Percentiles rank a stretch among this genome's conserved stretches.
Evolutionary conservation across 2,888 invertebrate genomes (phyloP).

Genomic region (Chalcosyrphus nemorum): DNA sequence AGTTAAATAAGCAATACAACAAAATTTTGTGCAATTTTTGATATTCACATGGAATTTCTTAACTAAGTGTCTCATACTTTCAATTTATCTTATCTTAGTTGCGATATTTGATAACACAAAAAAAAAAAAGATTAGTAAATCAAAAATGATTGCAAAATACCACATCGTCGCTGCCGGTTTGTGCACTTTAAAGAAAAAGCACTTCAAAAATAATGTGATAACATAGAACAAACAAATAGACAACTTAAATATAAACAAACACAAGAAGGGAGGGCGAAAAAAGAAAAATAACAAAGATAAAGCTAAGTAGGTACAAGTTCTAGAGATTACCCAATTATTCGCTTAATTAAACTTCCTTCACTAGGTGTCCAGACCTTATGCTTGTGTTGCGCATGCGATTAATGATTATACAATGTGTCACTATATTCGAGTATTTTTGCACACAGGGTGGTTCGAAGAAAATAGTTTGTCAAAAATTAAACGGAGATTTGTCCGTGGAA

Average conservation of each 20-base stretch:
- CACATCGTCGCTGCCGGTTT: background rate
- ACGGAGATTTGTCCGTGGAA: too few relatives aligned
- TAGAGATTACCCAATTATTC: constrained; percentile 62
- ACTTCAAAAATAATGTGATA: constrained; percentile 10
- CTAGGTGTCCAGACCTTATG: constrained; percentile 63
- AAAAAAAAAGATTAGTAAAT: constrained; percentile 46
- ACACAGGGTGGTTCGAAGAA: constrained; percentile 3
- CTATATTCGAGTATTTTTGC: background rate
- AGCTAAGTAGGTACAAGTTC: constrained; percentile 21
- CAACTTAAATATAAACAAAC: constrained; percentile 7
- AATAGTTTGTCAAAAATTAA: background rate
- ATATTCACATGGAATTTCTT: background rate
- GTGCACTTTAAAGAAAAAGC: constrained; percentile 4
- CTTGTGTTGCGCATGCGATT: constrained; percentile 52
- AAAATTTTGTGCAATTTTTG: constrained; percentile 1
- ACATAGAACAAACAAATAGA: constrained; percentile 19
- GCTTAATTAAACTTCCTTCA: constrained; percentile 62
- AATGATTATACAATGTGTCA: constrained; percentile 25
- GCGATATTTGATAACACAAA: constrained; percentile 30
- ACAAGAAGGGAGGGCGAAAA: background rate
- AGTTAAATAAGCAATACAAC: background rate
- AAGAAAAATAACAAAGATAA: background rate
- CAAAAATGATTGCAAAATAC: constrained; percentile 36
- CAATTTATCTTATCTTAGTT: constrained; percentile 56
- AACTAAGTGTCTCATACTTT: background rate